Evolutionary conservation across 2,113 vertebrate species (phyloP).

Genomic region (Tauraco erythrolophus): DNA sequence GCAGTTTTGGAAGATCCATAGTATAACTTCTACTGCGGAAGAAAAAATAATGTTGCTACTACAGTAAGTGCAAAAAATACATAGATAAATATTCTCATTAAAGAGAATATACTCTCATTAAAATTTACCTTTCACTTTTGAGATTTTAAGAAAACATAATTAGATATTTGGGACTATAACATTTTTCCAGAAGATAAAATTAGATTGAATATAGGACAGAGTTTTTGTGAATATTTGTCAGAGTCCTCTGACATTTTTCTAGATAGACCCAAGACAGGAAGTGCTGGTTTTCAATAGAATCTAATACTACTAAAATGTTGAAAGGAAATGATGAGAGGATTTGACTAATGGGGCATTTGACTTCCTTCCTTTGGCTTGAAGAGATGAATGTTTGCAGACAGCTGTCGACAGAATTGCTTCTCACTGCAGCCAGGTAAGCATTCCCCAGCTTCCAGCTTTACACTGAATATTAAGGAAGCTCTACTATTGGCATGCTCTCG

Average conservation of each 20-base stretch:
- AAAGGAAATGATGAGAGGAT: background rate
- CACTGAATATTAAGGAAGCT: background rate
- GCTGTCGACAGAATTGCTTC: background rate
- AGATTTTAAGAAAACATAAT: background rate
- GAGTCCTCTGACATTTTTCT: background rate
- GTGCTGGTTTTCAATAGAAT: background rate
- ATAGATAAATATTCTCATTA: background rate
- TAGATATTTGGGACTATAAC: background rate
- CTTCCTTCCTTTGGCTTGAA: background rate
- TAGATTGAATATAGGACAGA: background rate
- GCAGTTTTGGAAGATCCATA: background rate
- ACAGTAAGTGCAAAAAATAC: background rate
- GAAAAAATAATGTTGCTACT: accelerated
- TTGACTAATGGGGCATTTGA: background rate
- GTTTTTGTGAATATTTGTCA: background rate
- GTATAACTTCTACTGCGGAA: background rate
- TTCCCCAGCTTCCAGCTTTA: background rate
- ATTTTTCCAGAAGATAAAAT: background rate
- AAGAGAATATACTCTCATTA: background rate
- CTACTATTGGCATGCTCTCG: background rate
- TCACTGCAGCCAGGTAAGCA: accelerated
- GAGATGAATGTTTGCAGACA: background rate
- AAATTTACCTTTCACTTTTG: background rate
- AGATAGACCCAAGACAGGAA: background rate
- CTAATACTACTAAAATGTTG: background rate